phyloP scores from a whole-genome alignment of 2,113 vertebrate species.

The Antennarius striatus region DNA sequence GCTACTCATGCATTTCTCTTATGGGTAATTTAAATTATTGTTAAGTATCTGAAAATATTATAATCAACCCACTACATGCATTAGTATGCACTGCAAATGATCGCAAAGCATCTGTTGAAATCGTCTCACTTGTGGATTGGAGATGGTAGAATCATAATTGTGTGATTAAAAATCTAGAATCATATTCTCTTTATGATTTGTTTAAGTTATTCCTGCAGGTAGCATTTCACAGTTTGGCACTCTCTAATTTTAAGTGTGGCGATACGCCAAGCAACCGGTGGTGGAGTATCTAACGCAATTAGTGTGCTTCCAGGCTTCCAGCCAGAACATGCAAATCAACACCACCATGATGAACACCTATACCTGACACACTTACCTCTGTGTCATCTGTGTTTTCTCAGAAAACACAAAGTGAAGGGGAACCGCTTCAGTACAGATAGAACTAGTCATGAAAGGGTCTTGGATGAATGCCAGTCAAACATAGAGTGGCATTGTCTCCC shows the following conservation, averaged over 20 bases:
- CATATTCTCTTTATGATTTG: constrained; percentile 23
- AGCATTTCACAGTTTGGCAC: constrained; percentile 20
- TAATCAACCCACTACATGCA: too few relatives aligned
- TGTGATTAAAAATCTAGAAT: constrained; percentile 37
- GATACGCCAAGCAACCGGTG: constrained; percentile 20
- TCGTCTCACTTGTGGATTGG: neutral
- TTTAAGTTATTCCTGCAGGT: constrained; percentile 46
- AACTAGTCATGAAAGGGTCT: constrained; percentile 28
- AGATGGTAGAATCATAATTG: constrained; percentile 37
- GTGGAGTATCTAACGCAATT: constrained; percentile 23
- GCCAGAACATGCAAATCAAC: constrained; percentile 54
- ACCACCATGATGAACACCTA: constrained; percentile 6
- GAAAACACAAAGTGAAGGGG: constrained; percentile 24
- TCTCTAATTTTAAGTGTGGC: constrained; percentile 6
- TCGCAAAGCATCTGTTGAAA: too few relatives aligned
- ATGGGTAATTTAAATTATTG: too few relatives aligned
- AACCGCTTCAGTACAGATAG: constrained; percentile 7
- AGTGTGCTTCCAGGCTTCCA: constrained; percentile 30
- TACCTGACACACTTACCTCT: constrained; percentile 30
- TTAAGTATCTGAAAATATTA: too few relatives aligned
- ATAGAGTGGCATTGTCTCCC: constrained; percentile 16
- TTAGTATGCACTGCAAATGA: too few relatives aligned
- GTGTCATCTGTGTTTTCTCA: constrained; percentile 20
- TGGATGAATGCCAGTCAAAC: constrained; percentile 35
- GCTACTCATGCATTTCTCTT: too few relatives aligned